Conservation (phyloP, 2,113 vertebrate genomes). For the Anas platyrhynchos region DNA sequence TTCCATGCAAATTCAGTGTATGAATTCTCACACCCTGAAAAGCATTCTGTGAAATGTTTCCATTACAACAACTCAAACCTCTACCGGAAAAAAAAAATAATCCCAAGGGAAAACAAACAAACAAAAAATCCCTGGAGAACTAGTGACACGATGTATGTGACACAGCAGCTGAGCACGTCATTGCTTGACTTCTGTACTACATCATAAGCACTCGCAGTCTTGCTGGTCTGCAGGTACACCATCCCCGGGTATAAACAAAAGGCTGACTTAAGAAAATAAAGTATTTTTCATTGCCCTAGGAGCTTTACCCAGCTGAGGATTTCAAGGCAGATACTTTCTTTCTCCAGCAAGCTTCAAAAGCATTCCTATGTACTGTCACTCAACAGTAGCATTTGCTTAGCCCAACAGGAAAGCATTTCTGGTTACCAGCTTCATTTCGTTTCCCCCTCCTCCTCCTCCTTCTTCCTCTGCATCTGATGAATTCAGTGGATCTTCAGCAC, state of each 20-base stretch:
- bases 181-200: accelerated
- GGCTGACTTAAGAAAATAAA: background rate
- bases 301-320: background rate
- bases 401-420: background rate
- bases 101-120: background rate
- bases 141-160: accelerated
- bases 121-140: background rate
- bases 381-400: background rate
- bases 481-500: slow-evolving; percentile 90
- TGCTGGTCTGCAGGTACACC: background rate
- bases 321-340: background rate
- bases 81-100: background rate
- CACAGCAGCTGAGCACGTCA: accelerated
- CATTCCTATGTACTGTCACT: background rate
- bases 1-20: background rate
- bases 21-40: background rate
- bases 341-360: background rate
- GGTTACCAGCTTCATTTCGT: slow-evolving; percentile 87
- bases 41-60: background rate
- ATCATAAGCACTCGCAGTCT: accelerated
- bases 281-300: background rate
- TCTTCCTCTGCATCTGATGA: slow-evolving; percentile 94
- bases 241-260: background rate
- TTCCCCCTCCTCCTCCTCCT: slow-evolving; percentile 29
- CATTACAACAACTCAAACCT: background rate